Percentiles rank a stretch among this genome's conserved stretches.
Conservation (phyloP, 2,113 vertebrate genomes). For the Sigmodon hispidus region DNA sequence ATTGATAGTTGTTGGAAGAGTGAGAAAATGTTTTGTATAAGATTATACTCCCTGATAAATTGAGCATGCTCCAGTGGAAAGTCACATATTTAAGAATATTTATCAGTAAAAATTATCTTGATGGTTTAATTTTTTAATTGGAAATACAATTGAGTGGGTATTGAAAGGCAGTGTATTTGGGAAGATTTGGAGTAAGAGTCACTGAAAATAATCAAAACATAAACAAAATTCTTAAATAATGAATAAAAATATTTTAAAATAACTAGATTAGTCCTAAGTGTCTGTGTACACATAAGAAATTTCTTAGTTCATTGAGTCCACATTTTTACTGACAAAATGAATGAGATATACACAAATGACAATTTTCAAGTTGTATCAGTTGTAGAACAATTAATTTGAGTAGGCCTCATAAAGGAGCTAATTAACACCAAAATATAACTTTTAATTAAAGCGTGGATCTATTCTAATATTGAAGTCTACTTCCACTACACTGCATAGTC, state of each 20-base stretch:
- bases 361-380: constrained; percentile 39
- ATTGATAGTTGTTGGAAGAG: background rate
- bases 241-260: too few relatives aligned
- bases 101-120: too few relatives aligned
- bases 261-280: background rate
- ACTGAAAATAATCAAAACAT: too few relatives aligned
- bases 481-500: background rate
- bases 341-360: background rate
- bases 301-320: background rate
- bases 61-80: background rate
- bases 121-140: too few relatives aligned
- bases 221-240: too few relatives aligned
- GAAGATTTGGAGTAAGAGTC: too few relatives aligned
- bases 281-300: background rate
- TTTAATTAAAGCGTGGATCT: background rate
- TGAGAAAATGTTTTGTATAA: background rate
- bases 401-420: background rate
- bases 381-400: background rate
- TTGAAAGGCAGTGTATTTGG: too few relatives aligned
- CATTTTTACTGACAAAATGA: constrained; percentile 23
- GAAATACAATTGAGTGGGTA: too few relatives aligned
- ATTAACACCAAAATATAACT: constrained; percentile 8
- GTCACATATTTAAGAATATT: too few relatives aligned
- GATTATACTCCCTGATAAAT: background rate
- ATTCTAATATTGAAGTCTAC: background rate